A percentile compares a stretch with the other conserved stretches of the same genome.
Conservation (phyloP, 2,888 invertebrate genomes). For the Ichneumoninae sp. region DNA sequence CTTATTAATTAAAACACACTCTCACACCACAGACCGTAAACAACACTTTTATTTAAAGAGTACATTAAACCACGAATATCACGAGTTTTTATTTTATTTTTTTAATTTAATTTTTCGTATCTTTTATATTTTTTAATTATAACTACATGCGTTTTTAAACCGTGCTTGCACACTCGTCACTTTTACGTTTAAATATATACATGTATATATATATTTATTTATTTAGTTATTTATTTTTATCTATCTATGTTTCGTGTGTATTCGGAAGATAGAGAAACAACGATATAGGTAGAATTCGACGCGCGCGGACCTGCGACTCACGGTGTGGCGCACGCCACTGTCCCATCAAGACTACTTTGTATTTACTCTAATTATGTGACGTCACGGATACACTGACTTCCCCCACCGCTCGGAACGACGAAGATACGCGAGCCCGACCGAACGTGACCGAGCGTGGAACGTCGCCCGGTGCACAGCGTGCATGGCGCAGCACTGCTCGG, state of each 20-base stretch:
- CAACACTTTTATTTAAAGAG: conserved; percentile 42
- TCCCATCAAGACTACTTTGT: conserved; percentile 88
- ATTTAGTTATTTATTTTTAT: conserved; percentile 49
- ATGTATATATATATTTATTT: conserved; percentile 48
- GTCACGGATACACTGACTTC: conserved; percentile 85
- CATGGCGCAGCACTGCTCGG: conserved; percentile 70
- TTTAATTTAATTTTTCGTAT: conserved; percentile 21
- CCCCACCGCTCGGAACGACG: conserved; percentile 76
- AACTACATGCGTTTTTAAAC: conserved; percentile 21
- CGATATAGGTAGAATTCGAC: conserved; percentile 69
- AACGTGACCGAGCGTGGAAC: conserved; percentile 67
- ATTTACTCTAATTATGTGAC: conserved; percentile 90
- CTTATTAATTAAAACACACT: conserved; percentile 69
- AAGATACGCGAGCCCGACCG: conserved; percentile 72
- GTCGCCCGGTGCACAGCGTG: conserved; percentile 68
- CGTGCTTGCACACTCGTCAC: conserved; percentile 38
- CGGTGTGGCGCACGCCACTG: conserved; percentile 87
- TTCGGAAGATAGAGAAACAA: conserved; percentile 14
- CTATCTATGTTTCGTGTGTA: conserved; percentile 33
- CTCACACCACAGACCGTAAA: conserved; percentile 73
- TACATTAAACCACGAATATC: conserved; percentile 46
- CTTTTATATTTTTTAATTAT: conserved; percentile 15
- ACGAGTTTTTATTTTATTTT: conserved; percentile 33
- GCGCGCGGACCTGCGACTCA: conserved; percentile 82
- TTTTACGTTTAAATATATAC: conserved; percentile 61